Conservation (phyloP, 2,888 invertebrate genomes). For the Volucella inanis region DNA sequence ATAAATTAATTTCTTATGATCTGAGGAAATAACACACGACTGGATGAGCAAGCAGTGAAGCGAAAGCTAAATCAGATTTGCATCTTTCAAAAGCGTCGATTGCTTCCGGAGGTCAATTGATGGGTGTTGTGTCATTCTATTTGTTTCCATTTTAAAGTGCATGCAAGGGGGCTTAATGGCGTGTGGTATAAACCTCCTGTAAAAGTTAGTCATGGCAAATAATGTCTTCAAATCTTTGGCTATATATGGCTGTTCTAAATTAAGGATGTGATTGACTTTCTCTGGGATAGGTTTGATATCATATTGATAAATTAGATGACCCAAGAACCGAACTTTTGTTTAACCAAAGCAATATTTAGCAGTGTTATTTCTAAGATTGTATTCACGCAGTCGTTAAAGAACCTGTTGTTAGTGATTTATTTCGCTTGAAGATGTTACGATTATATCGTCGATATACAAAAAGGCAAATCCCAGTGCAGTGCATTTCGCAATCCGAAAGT, state of each 20-base stretch:
- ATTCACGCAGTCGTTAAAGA: too few species aligned
- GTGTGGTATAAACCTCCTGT: conserved; percentile 78
- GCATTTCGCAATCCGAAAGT: too few species aligned
- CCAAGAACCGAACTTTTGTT: conserved; percentile 22
- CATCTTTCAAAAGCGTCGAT: too few species aligned
- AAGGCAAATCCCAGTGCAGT: conserved; percentile 75
- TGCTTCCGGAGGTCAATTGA: too few species aligned
- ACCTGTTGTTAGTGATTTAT: not conserved
- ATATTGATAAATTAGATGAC: conserved; percentile 1
- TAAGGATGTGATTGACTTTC: too few species aligned
- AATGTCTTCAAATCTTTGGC: conserved; percentile 77
- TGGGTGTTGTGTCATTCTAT: too few species aligned
- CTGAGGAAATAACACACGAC: not conserved
- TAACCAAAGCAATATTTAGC: conserved; percentile 77
- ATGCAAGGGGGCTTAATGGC: too few species aligned
- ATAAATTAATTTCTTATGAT: conserved; percentile 2
- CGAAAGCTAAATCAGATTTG: too few species aligned
- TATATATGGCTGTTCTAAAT: too few species aligned
- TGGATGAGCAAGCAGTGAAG: too few species aligned
- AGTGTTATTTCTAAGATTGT: conserved; percentile 76
- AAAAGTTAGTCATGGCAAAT: conserved; percentile 80
- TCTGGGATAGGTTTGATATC: too few species aligned
- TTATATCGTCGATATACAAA: conserved; percentile 76
- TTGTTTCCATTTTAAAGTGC: too few species aligned
- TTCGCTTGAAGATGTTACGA: not conserved